Evolutionary conservation across 2,888 invertebrate genomes (phyloP).

Genomic region (Drosophila borealis): DNA sequence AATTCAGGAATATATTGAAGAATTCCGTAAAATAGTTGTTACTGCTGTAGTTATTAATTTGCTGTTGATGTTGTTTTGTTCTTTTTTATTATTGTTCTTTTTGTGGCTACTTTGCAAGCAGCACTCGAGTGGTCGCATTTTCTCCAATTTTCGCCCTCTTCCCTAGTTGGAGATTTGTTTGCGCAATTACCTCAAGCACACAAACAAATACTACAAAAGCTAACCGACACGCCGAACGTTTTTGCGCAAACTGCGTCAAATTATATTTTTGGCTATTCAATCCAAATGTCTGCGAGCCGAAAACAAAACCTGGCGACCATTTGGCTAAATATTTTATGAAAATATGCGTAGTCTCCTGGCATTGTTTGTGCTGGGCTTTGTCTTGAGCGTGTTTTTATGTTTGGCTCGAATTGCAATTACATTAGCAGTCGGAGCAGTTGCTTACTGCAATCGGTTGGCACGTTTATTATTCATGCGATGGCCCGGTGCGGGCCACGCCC

Average conservation of each 20-base stretch:
- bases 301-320: conserved; percentile 55
- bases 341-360: conserved; percentile 56
- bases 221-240: conserved; percentile 30
- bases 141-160: background rate
- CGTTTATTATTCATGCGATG: conserved; percentile 66
- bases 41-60: no score
- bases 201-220: conserved; percentile 28
- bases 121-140: conserved; percentile 26
- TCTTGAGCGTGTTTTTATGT: background rate
- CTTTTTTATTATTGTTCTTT: conserved; percentile 19
- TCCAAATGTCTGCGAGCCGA: conserved; percentile 51
- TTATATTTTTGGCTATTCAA: conserved; percentile 70
- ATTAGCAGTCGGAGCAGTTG: conserved; percentile 45
- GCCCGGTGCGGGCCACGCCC: conserved; percentile 35
- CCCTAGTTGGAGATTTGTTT: conserved; percentile 45
- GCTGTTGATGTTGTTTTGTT: no score
- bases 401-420: conserved; percentile 64
- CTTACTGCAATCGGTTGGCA: conserved; percentile 54
- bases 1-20: no score
- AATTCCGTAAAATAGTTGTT: no score
- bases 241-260: conserved; percentile 68
- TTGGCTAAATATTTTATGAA: conserved; percentile 75
- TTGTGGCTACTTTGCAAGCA: conserved; percentile 38
- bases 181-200: conserved; percentile 59
- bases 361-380: conserved; percentile 9